A percentile compares a stretch with the other conserved stretches of the same genome.
These are phyloP conservation scores for Strigamia maritima DNA, from an alignment of 2,888 invertebrate genomes.

Conservation along the genomic window DNA sequence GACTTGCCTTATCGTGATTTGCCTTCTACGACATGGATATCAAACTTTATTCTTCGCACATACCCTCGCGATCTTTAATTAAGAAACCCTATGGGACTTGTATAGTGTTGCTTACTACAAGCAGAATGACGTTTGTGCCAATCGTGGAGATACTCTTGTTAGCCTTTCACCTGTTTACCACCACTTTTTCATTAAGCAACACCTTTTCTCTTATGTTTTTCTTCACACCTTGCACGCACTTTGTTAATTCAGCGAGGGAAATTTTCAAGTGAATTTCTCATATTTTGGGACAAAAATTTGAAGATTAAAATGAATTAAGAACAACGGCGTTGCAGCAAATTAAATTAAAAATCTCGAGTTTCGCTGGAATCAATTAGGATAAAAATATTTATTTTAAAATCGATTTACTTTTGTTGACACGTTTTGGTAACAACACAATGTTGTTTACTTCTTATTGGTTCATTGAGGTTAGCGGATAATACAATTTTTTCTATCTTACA, in stretches of 20 bases:
- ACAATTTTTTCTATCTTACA: neutral
- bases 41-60: conserved; percentile 11
- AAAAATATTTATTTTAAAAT: neutral
- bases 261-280: conserved; percentile 17
- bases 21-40: neutral
- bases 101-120: neutral
- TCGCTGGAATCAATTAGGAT: neutral
- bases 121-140: conserved; percentile 7
- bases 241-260: neutral
- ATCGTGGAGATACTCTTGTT: conserved; percentile 14
- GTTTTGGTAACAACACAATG: neutral
- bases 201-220: conserved; percentile 22
- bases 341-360: conserved; percentile 14
- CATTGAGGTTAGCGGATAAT: neutral
- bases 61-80: neutral
- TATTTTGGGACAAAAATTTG: conserved; percentile 16
- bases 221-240: conserved; percentile 5
- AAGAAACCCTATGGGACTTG: conserved; percentile 14
- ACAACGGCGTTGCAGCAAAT: neutral
- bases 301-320: conserved; percentile 26
- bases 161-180: conserved; percentile 23
- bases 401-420: neutral
- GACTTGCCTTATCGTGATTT: neutral
- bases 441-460: neutral
- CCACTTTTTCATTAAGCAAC: conserved; percentile 12